These are phyloP conservation scores for Misgurnus mizolepis DNA, from an alignment of 2,113 vertebrate genomes.

Conservation along the genomic window DNA sequence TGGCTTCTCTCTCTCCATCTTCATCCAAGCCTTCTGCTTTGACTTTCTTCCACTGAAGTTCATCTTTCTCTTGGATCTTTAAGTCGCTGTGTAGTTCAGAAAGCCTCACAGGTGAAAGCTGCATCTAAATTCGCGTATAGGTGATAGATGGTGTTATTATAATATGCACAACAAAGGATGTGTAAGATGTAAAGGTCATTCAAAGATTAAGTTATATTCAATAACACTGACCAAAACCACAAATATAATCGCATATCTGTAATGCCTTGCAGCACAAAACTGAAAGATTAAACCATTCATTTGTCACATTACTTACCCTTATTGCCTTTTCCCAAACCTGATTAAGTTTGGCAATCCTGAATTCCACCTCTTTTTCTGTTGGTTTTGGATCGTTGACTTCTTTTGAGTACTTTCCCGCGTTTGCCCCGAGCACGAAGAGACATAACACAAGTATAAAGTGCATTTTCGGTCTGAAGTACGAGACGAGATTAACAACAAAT, in stretches of 20 bases:
- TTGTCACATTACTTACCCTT: conserved; percentile 74
- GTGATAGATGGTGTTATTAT: no score
- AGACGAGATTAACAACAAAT: not conserved
- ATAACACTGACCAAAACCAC: no score
- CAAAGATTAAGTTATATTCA: not conserved
- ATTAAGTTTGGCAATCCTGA: conserved; percentile 87
- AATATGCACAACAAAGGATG: not conserved
- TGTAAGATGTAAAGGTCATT: not conserved
- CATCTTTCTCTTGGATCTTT: conserved; percentile 93
- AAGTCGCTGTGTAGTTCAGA: conserved; percentile 93
- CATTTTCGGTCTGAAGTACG: conserved; percentile 55
- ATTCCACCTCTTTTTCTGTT: conserved; percentile 73
- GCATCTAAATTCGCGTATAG: conserved; percentile 71
- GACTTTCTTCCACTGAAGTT: conserved; percentile 92
- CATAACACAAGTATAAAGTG: conserved; percentile 49
- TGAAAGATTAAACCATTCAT: not conserved
- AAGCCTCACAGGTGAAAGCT: conserved; percentile 82
- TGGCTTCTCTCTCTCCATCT: conserved; percentile 89
- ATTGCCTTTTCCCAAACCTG: conserved; percentile 94
- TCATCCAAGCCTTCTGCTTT: conserved; percentile 89
- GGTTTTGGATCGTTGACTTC: conserved; percentile 79
- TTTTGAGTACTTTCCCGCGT: conserved; percentile 85
- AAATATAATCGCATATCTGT: not conserved
- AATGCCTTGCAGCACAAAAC: not conserved
- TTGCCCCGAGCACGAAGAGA: conserved; percentile 53